Percentiles rank a stretch among this genome's conserved stretches.
Conservation (phyloP, 1,140 invertebrate species). For the Ceratitis capitata region DNA sequence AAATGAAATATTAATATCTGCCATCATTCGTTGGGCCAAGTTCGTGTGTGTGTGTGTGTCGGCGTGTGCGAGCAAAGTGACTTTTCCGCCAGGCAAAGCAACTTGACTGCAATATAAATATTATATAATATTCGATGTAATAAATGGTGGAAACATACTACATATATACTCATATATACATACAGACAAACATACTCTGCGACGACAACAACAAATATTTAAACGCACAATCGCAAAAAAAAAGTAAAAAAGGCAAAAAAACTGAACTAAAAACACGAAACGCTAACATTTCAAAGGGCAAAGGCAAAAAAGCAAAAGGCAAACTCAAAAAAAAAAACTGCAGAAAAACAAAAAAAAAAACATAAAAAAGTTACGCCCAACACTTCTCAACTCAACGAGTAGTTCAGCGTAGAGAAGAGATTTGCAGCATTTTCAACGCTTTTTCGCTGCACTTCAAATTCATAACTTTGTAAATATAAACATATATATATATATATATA, state of each 20-base stretch:
- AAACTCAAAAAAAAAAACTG: neutral
- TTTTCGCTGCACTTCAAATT: conserved; percentile 19
- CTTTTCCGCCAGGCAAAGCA: neutral
- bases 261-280: neutral
- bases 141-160: too few relatives aligned
- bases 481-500: neutral
- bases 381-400: neutral
- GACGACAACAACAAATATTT: neutral
- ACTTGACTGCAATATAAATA: neutral
- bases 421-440: neutral
- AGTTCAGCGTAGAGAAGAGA: neutral
- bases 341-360: too few relatives aligned
- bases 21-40: neutral
- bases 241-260: neutral
- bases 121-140: too few relatives aligned
- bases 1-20: conserved; percentile 33
- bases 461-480: conserved; percentile 21
- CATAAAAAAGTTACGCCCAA: neutral
- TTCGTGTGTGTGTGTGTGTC: too few relatives aligned
- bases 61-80: neutral
- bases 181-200: neutral
- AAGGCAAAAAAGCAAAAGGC: neutral
- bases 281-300: neutral
- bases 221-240: neutral
- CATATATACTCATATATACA: neutral